Percentiles rank a stretch among this genome's conserved stretches.
Conservation (phyloP, 2,888 invertebrate species). For the Netelia melanura region DNA sequence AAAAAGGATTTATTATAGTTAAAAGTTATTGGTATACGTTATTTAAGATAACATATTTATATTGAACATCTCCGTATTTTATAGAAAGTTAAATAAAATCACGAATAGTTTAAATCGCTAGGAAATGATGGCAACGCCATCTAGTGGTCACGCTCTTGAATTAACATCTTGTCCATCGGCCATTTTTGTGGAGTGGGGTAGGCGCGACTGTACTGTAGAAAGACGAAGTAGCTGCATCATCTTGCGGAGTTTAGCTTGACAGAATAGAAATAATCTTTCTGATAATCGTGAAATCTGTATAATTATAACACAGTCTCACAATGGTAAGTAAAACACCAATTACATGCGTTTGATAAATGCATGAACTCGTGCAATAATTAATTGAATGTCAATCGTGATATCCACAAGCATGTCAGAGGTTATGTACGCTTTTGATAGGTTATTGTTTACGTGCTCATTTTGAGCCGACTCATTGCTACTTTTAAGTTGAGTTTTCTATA, state of each 20-base stretch:
- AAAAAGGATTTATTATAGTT: no score
- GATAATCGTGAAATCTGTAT: slow-evolving; percentile 8
- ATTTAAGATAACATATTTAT: no score
- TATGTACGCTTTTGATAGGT: slow-evolving; percentile 37
- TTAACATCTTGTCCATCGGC: no score
- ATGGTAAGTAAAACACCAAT: slow-evolving; percentile 51
- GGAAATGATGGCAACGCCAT: no score
- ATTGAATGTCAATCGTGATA: background rate
- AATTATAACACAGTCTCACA: slow-evolving; percentile 20
- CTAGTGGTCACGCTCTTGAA: no score
- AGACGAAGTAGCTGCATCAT: slow-evolving; percentile 65
- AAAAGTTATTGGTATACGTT: no score
- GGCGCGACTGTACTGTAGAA: background rate
- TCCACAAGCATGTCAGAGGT: slow-evolving; percentile 34
- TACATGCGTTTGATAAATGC: background rate
- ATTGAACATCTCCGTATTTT: no score
- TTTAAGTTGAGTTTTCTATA: background rate
- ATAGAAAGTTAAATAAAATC: no score
- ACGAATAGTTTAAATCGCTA: no score
- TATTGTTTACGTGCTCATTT: slow-evolving; percentile 35
- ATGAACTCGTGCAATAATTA: background rate
- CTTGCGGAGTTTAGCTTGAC: slow-evolving; percentile 46
- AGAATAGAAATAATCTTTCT: slow-evolving; percentile 27
- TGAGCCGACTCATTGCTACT: slow-evolving; percentile 19
- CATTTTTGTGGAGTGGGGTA: no score